phyloP scores from a whole-genome alignment of 2,797 vertebrate species.

The Sarcophilus harrisii region DNA sequence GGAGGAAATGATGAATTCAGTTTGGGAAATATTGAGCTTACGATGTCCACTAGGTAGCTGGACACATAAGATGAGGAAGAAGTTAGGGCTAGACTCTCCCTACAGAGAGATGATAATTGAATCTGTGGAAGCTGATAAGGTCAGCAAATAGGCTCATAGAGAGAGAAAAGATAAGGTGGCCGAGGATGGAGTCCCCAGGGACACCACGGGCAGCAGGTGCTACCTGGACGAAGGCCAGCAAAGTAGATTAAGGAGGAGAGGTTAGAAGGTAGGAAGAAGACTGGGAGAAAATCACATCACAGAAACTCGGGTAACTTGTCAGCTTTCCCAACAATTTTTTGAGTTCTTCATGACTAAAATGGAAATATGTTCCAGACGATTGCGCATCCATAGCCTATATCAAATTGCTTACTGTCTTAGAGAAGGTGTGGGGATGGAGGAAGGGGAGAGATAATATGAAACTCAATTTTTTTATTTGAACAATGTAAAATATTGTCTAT shows the following conservation, averaged over 20 bases:
- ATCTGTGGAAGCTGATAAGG: neutral
- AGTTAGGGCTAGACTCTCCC: neutral
- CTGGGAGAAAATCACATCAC: neutral
- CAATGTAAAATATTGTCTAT: neutral
- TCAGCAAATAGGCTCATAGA: neutral
- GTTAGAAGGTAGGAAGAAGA: neutral
- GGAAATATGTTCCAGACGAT: neutral
- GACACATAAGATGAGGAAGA: neutral
- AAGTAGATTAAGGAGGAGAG: neutral
- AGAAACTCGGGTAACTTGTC: neutral
- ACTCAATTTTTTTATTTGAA: neutral
- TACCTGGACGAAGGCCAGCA: neutral
- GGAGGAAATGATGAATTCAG: neutral
- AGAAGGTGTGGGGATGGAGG: neutral
- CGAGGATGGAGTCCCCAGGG: neutral
- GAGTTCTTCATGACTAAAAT: neutral
- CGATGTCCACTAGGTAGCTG: neutral
- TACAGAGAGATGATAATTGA: neutral
- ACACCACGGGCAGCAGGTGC: neutral
- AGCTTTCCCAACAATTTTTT: neutral
- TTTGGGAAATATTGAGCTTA: neutral
- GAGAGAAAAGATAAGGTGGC: neutral
- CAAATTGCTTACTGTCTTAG: neutral
- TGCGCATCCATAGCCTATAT: neutral
- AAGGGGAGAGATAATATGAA: neutral